phyloP scores from a whole-genome alignment of 2,888 invertebrate species.

The Drosophila helvetica region DNA sequence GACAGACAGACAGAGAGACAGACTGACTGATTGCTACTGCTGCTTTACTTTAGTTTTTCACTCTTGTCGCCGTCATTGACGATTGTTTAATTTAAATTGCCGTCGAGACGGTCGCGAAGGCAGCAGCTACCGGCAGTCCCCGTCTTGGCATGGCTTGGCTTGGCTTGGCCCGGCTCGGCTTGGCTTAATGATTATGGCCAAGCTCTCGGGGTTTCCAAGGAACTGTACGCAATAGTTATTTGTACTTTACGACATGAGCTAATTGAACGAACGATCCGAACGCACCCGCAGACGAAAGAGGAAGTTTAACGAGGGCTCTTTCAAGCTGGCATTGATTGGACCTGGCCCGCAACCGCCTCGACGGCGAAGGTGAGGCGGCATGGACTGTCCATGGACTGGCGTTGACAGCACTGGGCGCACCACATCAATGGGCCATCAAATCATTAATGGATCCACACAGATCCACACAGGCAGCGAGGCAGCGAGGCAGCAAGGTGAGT shows the following conservation, averaged over 20 bases:
- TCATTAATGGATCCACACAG: conserved; percentile 34
- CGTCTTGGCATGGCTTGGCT: conserved; percentile 1
- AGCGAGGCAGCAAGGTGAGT: conserved; percentile 28
- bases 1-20: conserved; percentile 42
- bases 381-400: conserved; percentile 7
- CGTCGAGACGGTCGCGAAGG: conserved; percentile 42
- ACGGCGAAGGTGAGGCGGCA: not conserved
- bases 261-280: conserved; percentile 58
- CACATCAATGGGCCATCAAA: conserved; percentile 43
- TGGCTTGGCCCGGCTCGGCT: conserved; percentile 51
- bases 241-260: conserved; percentile 77
- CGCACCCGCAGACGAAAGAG: conserved; percentile 48
- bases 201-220: conserved; percentile 31
- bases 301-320: conserved; percentile 64
- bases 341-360: conserved; percentile 14
- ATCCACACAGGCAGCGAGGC: not conserved
- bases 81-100: conserved; percentile 78
- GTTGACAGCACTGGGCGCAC: conserved; percentile 13
- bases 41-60: conserved; percentile 72
- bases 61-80: conserved; percentile 71
- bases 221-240: conserved; percentile 73
- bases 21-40: conserved; percentile 47
- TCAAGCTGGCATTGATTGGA: conserved; percentile 55
- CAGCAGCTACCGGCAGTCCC: conserved; percentile 41
- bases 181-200: conserved; percentile 65